A percentile compares a stretch with the other conserved stretches of the same genome.
Conservation (phyloP, 1,140 invertebrate species). For the Zophobas atratus region DNA sequence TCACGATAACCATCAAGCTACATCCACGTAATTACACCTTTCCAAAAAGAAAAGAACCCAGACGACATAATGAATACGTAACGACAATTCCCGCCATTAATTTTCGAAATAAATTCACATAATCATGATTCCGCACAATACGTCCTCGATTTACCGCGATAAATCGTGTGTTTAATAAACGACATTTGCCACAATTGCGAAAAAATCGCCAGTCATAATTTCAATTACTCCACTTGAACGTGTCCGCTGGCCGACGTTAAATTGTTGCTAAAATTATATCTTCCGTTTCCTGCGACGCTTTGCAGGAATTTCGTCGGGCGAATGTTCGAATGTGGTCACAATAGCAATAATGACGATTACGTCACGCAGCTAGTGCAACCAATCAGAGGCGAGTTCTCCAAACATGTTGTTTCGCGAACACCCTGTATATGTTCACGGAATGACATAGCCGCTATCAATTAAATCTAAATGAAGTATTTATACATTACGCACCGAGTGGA, state of each 20-base stretch:
- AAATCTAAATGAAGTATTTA: constrained; percentile 39
- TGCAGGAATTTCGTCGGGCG: constrained; percentile 1
- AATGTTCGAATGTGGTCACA: neutral
- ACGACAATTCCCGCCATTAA: constrained; percentile 14
- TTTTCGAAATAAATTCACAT: constrained; percentile 22
- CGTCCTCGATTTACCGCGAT: constrained; percentile 8
- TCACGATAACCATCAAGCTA: constrained; percentile 28
- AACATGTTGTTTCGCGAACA: too few species aligned
- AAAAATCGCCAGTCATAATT: constrained; percentile 30
- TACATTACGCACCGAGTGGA: constrained; percentile 5
- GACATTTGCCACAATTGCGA: constrained; percentile 3
- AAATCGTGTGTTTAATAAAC: neutral
- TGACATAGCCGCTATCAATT: too few species aligned
- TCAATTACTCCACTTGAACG: constrained; percentile 34
- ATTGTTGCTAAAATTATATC: constrained; percentile 46
- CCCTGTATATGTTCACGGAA: too few species aligned
- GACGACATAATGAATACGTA: constrained; percentile 18
- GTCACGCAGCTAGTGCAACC: too few species aligned
- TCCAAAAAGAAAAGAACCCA: constrained; percentile 1
- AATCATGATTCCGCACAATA: constrained; percentile 22
- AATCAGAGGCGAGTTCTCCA: too few species aligned
- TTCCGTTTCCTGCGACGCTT: constrained; percentile 43
- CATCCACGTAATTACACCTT: constrained; percentile 23
- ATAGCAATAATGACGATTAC: too few species aligned
- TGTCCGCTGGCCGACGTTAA: constrained; percentile 18